Evolutionary conservation across 2,888 invertebrate species (phyloP).

Genomic region (Calameuta filiformis): DNA sequence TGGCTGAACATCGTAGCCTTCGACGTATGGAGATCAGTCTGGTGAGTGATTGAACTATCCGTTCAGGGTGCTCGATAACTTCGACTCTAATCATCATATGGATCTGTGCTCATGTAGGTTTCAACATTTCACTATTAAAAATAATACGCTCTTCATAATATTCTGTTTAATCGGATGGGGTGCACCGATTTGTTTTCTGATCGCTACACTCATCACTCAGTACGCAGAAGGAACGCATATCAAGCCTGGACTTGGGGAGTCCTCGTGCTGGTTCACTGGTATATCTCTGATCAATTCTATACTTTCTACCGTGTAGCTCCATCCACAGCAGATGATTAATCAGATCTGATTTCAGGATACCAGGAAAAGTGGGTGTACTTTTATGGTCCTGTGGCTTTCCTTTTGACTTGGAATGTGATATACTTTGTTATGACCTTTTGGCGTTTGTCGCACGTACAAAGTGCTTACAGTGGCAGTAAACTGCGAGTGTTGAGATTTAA

Average conservation of each 20-base stretch:
- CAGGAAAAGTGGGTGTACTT: slow-evolving; percentile 74
- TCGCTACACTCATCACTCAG: slow-evolving; percentile 69
- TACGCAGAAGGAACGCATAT: slow-evolving; percentile 69
- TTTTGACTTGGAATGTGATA: slow-evolving; percentile 70
- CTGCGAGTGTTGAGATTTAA: slow-evolving; percentile 67
- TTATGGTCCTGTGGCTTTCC: slow-evolving; percentile 74
- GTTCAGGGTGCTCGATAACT: too few species aligned
- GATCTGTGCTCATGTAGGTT: slow-evolving; percentile 48
- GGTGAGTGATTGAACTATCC: slow-evolving; percentile 68
- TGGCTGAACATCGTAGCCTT: slow-evolving; percentile 78
- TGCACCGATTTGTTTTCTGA: slow-evolving; percentile 68
- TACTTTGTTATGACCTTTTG: slow-evolving; percentile 72
- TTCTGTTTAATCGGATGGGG: slow-evolving; percentile 75
- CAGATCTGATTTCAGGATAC: slow-evolving; percentile 64
- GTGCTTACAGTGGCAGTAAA: slow-evolving; percentile 68
- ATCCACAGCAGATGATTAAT: neutral
- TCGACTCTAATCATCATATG: slow-evolving; percentile 13
- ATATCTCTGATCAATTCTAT: slow-evolving; percentile 19
- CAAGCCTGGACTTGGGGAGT: slow-evolving; percentile 72
- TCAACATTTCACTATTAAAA: slow-evolving; percentile 64
- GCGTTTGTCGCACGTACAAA: slow-evolving; percentile 70
- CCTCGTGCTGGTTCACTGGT: slow-evolving; percentile 77
- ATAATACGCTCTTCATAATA: slow-evolving; percentile 68
- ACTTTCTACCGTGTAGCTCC: neutral
- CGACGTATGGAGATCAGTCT: slow-evolving; percentile 74